A percentile compares a stretch with the other conserved stretches of the same genome.
phyloP scores from a whole-genome alignment of 2,113 vertebrate genomes.

The Castor canadensis region DNA sequence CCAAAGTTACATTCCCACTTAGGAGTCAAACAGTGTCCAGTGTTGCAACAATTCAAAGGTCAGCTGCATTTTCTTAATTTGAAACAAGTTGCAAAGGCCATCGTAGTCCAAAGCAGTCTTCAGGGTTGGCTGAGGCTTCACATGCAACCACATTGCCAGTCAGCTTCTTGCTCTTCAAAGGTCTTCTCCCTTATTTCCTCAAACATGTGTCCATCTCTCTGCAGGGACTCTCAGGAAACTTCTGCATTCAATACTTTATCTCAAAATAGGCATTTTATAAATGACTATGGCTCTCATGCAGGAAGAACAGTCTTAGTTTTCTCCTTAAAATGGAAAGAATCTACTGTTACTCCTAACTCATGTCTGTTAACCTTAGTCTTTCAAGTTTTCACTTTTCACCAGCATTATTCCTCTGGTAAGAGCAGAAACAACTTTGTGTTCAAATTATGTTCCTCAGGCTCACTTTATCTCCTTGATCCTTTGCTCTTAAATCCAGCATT shows the following conservation, averaged over 20 bases:
- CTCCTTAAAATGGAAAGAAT: background rate
- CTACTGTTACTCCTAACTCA: background rate
- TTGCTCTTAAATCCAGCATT: background rate
- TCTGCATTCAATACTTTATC: background rate
- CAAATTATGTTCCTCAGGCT: background rate
- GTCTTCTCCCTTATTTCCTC: fast-evolving
- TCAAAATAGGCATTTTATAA: background rate
- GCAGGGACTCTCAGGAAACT: background rate
- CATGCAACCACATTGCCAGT: fast-evolving
- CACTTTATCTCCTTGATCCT: background rate
- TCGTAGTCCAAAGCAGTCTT: fast-evolving
- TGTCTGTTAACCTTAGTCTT: background rate
- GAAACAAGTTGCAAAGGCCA: background rate
- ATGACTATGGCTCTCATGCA: background rate
- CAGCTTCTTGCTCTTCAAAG: background rate
- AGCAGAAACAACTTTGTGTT: background rate
- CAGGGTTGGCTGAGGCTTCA: background rate
- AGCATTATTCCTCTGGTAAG: background rate
- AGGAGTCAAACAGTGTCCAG: background rate
- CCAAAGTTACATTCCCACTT: background rate
- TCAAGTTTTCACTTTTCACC: background rate
- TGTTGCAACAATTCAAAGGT: background rate
- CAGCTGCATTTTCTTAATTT: background rate
- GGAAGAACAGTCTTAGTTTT: background rate
- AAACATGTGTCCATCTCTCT: fast-evolving